These are phyloP conservation scores for Loriculus beryllinus DNA, from an alignment of 2,797 vertebrate genomes.

Conservation along the genomic window DNA sequence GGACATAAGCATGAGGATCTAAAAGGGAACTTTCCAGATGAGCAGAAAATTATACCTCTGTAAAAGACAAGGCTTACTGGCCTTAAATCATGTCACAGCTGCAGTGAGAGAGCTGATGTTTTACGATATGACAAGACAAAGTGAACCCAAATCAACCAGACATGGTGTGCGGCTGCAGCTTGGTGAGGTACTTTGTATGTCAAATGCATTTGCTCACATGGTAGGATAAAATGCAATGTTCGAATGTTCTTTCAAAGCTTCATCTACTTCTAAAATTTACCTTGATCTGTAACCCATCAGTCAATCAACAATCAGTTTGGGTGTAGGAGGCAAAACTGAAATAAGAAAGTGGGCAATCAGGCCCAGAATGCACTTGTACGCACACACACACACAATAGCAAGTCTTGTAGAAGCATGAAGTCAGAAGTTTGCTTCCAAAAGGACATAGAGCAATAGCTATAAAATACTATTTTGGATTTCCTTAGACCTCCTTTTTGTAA, in stretches of 20 bases:
- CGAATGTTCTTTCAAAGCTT: background rate
- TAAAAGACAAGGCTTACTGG: background rate
- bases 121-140: background rate
- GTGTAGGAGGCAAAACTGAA: background rate
- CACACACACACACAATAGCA: rapidly evolving
- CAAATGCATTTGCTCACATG: background rate
- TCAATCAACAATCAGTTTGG: background rate
- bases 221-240: background rate
- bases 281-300: background rate
- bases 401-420: background rate
- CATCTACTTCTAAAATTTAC: background rate
- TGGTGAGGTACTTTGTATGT: background rate
- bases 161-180: background rate
- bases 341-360: background rate
- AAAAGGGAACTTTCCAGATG: background rate
- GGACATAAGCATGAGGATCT: background rate
- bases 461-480: background rate
- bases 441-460: background rate
- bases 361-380: background rate
- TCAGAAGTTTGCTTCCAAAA: background rate
- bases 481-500: conserved; percentile 1
- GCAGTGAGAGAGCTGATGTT: background rate
- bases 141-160: background rate
- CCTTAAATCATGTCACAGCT: background rate
- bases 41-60: background rate